Percentiles rank a stretch among this genome's conserved stretches.
Conservation (phyloP, 2,797 vertebrate genomes). For the Hafferia zeledoni region DNA sequence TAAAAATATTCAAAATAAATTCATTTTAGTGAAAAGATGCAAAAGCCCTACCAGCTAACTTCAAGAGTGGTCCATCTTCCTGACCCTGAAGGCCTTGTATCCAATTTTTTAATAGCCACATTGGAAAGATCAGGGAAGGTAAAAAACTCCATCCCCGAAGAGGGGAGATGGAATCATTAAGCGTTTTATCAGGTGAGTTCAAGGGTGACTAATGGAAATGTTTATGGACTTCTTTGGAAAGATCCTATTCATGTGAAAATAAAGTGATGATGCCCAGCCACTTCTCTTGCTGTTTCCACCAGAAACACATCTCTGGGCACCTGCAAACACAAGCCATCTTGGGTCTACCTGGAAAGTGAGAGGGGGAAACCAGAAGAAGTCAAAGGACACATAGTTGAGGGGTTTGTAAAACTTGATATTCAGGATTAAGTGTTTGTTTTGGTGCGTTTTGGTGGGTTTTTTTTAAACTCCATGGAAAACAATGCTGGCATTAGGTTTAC, state of each 20-base stretch:
- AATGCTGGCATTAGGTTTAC: background rate
- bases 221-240: background rate
- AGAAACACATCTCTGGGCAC: background rate
- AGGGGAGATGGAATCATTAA: background rate
- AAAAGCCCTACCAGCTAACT: background rate
- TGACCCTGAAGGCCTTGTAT: background rate
- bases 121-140: background rate
- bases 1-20: background rate
- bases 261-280: background rate
- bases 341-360: background rate
- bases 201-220: background rate
- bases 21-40: background rate
- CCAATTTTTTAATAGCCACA: background rate
- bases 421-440: background rate
- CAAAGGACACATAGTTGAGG: background rate
- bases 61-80: background rate
- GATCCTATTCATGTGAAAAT: background rate
- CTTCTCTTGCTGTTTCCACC: background rate
- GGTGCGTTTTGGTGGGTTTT: no score
- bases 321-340: background rate
- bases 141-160: rapidly evolving
- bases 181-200: background rate
- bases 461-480: background rate
- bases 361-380: background rate
- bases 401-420: background rate